Evolutionary conservation across 2,113 vertebrate species (phyloP), one percentile per base, ranked within the genome.

Genomic region (Isichthys henryi): DNA sequence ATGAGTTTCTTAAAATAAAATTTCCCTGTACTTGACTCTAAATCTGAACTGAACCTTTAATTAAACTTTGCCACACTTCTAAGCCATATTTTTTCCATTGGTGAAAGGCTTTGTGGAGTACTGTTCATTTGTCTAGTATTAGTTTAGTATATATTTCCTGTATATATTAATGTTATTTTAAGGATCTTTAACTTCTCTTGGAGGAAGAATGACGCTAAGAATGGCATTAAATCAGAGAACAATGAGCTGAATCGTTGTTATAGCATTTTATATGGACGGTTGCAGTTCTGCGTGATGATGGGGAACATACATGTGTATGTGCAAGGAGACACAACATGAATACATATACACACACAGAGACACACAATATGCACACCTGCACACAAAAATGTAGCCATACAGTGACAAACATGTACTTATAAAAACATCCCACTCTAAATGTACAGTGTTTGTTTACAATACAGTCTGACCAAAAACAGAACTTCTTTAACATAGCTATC

Each of bases 111-210:
- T 92, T 90, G 92, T 90, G 52, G 31, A 70, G 92, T 95, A 95
- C 96, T 96, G 96, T 95, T 94, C 93, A 91, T 95, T 94, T 95
- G 94, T 92, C 93, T 90, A 89, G 93, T 91, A 56, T 94, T 94
- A 70, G 62, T 66, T 66, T 11, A 66, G 93, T 92, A 87, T 90
- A 92, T 93, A 93, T 91, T 92, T 93, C 94, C 91, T 92, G 90
- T 92, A 93, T 93, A 93, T 93, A 95, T 94, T 95, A 93, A 94
- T 95, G 93, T 95, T 96, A 95, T 97, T 94, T 93, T 95, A 95
- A 94, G 95, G 94, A 95, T 95, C 95, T 96, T 96, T 95, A 95
- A 94, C 94, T 95, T 95, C 92, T 94, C 92, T 92, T 91, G 91
- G 93, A 92, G 92, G 95, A 95, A 93, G 93, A 95, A 95, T 92